Evolutionary conservation across 1,140 invertebrate genomes (phyloP), one percentile per base, ranked within the genome.

Genomic region (Oryctes rhinoceros): DNA sequence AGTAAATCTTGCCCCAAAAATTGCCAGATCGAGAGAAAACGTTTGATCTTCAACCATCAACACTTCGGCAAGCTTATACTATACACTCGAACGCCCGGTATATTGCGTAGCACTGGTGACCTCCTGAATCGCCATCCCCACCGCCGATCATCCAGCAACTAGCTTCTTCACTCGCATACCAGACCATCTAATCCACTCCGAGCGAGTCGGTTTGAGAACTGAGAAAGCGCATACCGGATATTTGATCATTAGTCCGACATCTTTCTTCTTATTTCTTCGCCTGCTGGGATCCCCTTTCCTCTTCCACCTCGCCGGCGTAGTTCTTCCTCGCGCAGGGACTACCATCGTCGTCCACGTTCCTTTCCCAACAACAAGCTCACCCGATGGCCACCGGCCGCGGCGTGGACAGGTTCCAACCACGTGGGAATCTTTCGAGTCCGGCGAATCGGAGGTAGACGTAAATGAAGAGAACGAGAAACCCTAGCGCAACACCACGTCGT

Each of bases 231-330:
- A 44, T 59, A 59, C 53, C 53, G 53, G 53, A 59, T 59, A 59
- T 59, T 59, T 59, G 53, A 59, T 59, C 53, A 59, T 59, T 59
- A 59, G 53, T 59, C 18, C n/a, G 53, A 59, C 53, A 59, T 59
- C 15, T 59, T 59, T 18, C 18, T 59, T 59, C 53, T 59, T 59
- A 18, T 18, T 59, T 59, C 53, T 59, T 59, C 39, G 39, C 39
- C 9, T 10, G 9, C 5, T 44, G 2, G 2, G 24, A 30, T 30
- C 24, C 24, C 24, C 24, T 30, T 30, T 30, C 24, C 24, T 30
- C 24, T 30, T 30, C 24, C 39, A 59, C 15, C 18, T 59, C 53
- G 20, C n/a, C 53, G 15, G 15, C 53, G 15, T 7, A 18, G 15
- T 59, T 18, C 53, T 59, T 59, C 53, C 18, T 59, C 18, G 13